Conservation (phyloP, 1,140 invertebrate genomes). For the Hirudo medicinalis region DNA sequence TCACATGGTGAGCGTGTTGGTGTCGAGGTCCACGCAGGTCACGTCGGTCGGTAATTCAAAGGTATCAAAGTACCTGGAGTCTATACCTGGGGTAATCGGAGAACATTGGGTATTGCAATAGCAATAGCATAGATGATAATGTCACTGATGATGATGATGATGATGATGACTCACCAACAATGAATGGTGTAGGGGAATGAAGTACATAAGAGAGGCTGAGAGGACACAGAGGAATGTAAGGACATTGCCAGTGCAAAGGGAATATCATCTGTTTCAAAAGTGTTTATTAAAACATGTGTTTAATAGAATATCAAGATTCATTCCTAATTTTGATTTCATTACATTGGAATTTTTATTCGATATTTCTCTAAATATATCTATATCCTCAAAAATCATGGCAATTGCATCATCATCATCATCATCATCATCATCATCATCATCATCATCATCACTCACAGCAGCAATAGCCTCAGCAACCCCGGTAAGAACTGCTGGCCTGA, state of each 20-base stretch:
- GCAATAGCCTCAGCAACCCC: slow-evolving; percentile 97
- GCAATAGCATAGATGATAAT: no score
- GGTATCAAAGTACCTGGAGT: slow-evolving; percentile 84
- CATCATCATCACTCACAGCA: slow-evolving; percentile 47
- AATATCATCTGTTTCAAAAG: slow-evolving; percentile 56
- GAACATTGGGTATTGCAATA: no score
- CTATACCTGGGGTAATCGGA: slow-evolving; percentile 38
- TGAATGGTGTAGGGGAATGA: slow-evolving; percentile 87
- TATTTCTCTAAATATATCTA: background rate
- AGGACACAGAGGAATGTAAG: slow-evolving; percentile 96
- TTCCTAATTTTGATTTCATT: no score
- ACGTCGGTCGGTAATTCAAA: slow-evolving; percentile 92
- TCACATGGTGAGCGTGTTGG: slow-evolving; percentile 58
- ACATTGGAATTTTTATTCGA: background rate
- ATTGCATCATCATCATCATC: background rate
- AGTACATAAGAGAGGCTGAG: slow-evolving; percentile 68
- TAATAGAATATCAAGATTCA: no score
- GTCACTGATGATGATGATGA: no score
- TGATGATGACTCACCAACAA: slow-evolving; percentile 70
- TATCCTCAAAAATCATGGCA: background rate
- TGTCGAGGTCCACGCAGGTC: slow-evolving; percentile 93
- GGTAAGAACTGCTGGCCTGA: slow-evolving; percentile 84
- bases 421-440: slow-evolving; percentile 2
- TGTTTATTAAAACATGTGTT: background rate
- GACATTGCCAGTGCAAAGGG: slow-evolving; percentile 99